Evolutionary conservation across 2,888 invertebrate species (phyloP).

Genomic region (Lobophora halterata): DNA sequence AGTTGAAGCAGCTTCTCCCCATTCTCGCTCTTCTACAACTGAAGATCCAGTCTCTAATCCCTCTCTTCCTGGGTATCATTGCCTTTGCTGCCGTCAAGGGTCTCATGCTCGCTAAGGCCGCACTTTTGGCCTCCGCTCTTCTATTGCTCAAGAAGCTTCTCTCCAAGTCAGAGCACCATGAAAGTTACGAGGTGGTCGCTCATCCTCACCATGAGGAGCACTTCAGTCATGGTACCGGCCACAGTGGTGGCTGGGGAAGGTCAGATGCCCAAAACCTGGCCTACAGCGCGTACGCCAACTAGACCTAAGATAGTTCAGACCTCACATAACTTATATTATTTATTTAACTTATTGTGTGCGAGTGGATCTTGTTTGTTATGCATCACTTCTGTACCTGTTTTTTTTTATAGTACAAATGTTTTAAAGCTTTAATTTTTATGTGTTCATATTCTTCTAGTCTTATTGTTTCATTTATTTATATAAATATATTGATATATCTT

Average conservation of each 20-base stretch:
- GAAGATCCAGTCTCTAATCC: conserved; percentile 89
- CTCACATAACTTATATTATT: conserved; percentile 75
- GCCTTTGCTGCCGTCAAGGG: conserved; percentile 92
- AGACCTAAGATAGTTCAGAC: conserved; percentile 45
- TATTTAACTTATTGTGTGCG: conserved; percentile 66
- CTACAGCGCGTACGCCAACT: conserved; percentile 83
- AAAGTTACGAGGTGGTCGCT: conserved; percentile 89
- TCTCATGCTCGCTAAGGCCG: conserved; percentile 90
- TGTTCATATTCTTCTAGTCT: conserved; percentile 54
- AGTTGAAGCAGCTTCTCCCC: conserved; percentile 87
- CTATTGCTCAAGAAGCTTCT: conserved; percentile 85
- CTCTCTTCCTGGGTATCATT: conserved; percentile 86
- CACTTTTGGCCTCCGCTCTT: conserved; percentile 87
- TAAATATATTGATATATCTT: conserved; percentile 39
- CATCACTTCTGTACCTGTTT: conserved; percentile 59
- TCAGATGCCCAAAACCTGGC: conserved; percentile 86
- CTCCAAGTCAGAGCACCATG: conserved; percentile 83
- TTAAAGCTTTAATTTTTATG: conserved; percentile 60
- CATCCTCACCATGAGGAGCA: conserved; percentile 84
- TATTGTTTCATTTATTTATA: conserved; percentile 29
- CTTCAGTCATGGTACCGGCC: conserved; percentile 75
- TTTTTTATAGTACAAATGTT: conserved; percentile 61
- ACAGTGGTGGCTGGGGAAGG: conserved; percentile 82
- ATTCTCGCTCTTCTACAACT: conserved; percentile 88
- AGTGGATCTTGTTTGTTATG: conserved; percentile 62